Evolutionary conservation across 2,113 vertebrate genomes (phyloP).

Genomic region (Actenoides hombroni): DNA sequence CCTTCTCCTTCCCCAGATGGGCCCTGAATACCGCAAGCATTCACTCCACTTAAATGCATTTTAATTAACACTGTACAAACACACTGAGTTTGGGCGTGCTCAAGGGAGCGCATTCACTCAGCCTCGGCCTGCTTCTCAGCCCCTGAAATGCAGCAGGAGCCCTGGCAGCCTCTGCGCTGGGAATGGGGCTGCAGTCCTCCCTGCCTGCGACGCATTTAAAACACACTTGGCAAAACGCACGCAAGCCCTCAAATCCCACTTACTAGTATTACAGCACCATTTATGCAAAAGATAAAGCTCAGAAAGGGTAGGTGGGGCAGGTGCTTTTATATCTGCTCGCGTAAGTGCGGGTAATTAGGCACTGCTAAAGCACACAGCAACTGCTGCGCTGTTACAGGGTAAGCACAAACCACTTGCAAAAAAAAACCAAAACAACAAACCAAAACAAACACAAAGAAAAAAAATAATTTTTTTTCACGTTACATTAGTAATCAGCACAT

Average conservation of each 20-base stretch:
- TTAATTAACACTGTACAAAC: slow-evolving; percentile 72
- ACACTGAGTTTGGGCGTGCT: not conserved
- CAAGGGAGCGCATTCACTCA: not conserved
- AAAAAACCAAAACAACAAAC: not conserved
- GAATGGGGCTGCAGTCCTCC: rapidly evolving
- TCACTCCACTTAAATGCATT: slow-evolving; percentile 62
- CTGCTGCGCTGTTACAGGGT: not conserved
- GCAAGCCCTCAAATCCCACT: not conserved
- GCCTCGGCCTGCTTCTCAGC: not conserved
- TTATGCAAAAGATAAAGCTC: not conserved
- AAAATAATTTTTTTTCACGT: not conserved
- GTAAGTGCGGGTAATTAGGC: slow-evolving; percentile 6
- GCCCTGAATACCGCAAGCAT: slow-evolving; percentile 21
- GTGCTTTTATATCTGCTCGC: not conserved
- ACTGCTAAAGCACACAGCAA: slow-evolving; percentile 3
- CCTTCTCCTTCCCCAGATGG: slow-evolving; percentile 11
- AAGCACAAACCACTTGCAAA: not conserved
- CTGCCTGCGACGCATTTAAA: not conserved
- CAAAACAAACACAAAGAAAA: not conserved
- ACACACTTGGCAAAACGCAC: not conserved
- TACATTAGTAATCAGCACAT: not conserved
- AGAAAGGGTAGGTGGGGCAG: not conserved
- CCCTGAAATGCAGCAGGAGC: not conserved
- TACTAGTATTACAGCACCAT: not conserved
- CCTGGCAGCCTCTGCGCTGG: rapidly evolving